These are phyloP conservation scores for Corydoras sp. DNA, from an alignment of 2,113 vertebrate genomes.

Conservation along the genomic window DNA sequence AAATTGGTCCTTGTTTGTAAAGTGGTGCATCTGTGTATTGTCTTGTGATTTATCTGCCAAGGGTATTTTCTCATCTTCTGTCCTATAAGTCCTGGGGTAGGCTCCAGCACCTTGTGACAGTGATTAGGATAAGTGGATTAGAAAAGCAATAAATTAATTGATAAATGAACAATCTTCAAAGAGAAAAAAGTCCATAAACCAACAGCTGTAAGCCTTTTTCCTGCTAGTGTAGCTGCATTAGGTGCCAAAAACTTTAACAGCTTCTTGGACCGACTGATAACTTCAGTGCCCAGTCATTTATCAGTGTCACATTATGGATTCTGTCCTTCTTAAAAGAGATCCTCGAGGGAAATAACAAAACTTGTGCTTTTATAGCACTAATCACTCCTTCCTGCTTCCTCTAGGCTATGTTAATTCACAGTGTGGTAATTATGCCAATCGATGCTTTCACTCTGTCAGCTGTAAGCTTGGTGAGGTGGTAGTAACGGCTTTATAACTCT, in stretches of 20 bases:
- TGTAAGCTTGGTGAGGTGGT: constrained; percentile 4
- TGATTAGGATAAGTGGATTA: too few species aligned
- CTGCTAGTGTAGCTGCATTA: background rate
- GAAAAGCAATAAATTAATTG: too few species aligned
- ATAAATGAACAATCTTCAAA: background rate
- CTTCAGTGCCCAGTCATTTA: constrained; percentile 28
- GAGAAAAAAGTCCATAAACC: background rate
- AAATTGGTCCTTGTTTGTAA: too few species aligned
- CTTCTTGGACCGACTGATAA: constrained; percentile 8
- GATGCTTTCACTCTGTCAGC: constrained; percentile 9
- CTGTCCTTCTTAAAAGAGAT: constrained; percentile 3
- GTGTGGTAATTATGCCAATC: constrained; percentile 19
- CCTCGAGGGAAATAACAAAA: constrained; percentile 20
- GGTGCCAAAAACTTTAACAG: constrained; percentile 10
- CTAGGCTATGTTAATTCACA: constrained; percentile 24
- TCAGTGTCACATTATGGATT: constrained; percentile 30
- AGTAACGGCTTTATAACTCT: constrained; percentile 8
- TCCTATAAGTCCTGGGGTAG: too few species aligned
- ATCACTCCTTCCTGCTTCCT: constrained; percentile 16
- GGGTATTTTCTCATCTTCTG: too few species aligned
- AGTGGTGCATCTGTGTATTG: too few species aligned
- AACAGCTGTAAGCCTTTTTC: background rate
- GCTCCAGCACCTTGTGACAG: too few species aligned
- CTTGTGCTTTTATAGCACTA: constrained; percentile 10
- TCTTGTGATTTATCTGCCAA: too few species aligned